phyloP scores from a whole-genome alignment of 2,113 vertebrate genomes.

The Oncorhynchus kisutch region DNA sequence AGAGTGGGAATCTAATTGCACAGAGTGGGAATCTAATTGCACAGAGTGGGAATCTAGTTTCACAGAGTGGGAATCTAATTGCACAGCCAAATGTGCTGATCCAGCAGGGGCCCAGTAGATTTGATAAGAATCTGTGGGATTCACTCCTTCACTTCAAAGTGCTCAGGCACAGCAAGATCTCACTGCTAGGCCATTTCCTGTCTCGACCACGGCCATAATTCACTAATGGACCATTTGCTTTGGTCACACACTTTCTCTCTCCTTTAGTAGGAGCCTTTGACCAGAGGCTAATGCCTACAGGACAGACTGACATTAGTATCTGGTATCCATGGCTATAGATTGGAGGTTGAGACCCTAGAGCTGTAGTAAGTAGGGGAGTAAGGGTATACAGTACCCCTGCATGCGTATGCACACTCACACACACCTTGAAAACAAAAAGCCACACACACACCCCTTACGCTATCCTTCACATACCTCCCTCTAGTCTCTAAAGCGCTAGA shows the following conservation, averaged over 20 bases:
- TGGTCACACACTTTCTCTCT: conserved; percentile 67
- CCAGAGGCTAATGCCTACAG: conserved; percentile 60
- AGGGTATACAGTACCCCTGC: background rate
- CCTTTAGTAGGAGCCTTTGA: conserved; percentile 59
- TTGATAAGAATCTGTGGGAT: conserved; percentile 59
- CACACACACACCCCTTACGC: too few relatives aligned
- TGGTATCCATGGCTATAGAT: conserved; percentile 1
- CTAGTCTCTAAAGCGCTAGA: conserved; percentile 9
- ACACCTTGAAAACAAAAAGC: background rate
- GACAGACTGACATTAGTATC: conserved; percentile 21
- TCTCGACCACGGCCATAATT: conserved; percentile 71
- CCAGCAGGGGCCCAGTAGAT: conserved; percentile 45
- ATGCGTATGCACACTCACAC: background rate
- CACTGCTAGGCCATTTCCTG: conserved; percentile 65
- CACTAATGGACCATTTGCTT: conserved; percentile 76
- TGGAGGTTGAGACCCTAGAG: background rate
- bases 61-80: background rate
- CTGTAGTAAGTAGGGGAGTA: background rate
- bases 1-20: too few relatives aligned
- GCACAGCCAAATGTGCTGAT: conserved; percentile 24
- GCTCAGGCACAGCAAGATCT: conserved; percentile 60
- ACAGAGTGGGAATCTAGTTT: background rate
- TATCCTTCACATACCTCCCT: background rate
- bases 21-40: too few relatives aligned
- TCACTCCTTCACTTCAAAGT: conserved; percentile 63